phyloP scores from a whole-genome alignment of 2,113 vertebrate species.

The Clupea harengus region DNA sequence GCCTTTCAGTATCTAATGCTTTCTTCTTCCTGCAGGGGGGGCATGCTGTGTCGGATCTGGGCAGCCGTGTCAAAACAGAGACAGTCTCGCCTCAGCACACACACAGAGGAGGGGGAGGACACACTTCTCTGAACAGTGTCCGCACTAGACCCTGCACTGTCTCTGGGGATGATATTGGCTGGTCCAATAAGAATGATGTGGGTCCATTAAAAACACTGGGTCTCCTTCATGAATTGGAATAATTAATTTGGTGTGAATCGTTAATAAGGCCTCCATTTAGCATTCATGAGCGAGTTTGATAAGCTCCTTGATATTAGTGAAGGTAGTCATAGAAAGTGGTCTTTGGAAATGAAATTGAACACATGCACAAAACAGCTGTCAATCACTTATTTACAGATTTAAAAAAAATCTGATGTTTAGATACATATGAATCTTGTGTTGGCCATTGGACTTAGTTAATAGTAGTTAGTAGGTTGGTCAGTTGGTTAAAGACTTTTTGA shows the following conservation, averaged over 20 bases:
- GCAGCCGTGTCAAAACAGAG: constrained; percentile 71
- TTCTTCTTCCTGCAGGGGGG: constrained; percentile 69
- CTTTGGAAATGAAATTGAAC: neutral
- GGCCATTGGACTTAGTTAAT: too few species aligned
- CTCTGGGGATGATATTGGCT: neutral
- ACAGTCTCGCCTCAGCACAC: constrained; percentile 47
- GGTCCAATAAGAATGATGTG: neutral
- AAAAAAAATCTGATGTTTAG: too few species aligned
- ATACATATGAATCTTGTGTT: too few species aligned
- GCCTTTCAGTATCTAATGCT: neutral
- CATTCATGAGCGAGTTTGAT: neutral
- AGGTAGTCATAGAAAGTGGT: neutral
- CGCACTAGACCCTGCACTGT: neutral
- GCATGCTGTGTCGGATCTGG: constrained; percentile 81
- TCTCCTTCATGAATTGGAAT: too few species aligned
- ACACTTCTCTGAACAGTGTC: constrained; percentile 55
- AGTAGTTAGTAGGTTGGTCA: too few species aligned
- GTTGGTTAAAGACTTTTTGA: neutral
- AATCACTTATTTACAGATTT: too few species aligned
- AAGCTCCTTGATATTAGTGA: too few species aligned
- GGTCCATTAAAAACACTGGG: neutral
- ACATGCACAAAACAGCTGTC: neutral
- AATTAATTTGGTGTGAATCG: neutral
- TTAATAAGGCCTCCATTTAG: neutral
- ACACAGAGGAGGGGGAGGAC: constrained; percentile 55